Percentiles rank a stretch among this genome's conserved stretches.
Evolutionary conservation across 2,113 vertebrate genomes (phyloP).

Genomic region (Todiramphus saurophagus): DNA sequence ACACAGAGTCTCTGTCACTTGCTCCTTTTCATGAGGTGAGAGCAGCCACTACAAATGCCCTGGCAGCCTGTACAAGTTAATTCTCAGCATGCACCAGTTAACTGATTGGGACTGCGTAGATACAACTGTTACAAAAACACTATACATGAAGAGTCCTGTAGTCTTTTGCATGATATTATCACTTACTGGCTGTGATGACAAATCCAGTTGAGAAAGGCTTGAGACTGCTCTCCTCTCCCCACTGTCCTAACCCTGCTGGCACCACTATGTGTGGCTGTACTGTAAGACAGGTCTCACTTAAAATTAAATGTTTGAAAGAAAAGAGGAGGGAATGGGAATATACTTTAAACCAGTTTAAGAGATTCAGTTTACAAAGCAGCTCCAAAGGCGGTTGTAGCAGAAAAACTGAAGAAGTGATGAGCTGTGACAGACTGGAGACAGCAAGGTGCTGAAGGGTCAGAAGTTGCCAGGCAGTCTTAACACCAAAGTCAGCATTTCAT

Average conservation of each 20-base stretch:
- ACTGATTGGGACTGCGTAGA: not conserved
- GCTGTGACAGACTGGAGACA: not conserved
- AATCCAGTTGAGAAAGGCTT: not conserved
- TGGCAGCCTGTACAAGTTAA: not conserved
- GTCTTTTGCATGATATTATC: not conserved
- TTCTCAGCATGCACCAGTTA: not conserved
- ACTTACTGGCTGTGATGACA: not conserved
- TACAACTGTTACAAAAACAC: not conserved
- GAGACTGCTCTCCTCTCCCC: not conserved
- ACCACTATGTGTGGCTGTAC: not conserved
- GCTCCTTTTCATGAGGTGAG: not conserved
- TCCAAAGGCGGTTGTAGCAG: not conserved
- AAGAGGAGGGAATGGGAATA: not conserved
- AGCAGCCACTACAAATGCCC: not conserved
- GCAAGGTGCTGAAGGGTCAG: not conserved
- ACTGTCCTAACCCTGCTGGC: too few relatives aligned
- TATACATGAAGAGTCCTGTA: not conserved
- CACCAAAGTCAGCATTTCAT: fast-evolving
- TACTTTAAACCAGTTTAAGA: not conserved
- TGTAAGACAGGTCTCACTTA: not conserved
- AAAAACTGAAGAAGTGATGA: not conserved
- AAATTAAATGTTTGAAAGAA: not conserved
- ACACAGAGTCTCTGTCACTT: not conserved
- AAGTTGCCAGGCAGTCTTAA: not conserved
- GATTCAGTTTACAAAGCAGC: not conserved